Conservation (phyloP, 2,888 invertebrate species). For the Craniophora ligustri region DNA sequence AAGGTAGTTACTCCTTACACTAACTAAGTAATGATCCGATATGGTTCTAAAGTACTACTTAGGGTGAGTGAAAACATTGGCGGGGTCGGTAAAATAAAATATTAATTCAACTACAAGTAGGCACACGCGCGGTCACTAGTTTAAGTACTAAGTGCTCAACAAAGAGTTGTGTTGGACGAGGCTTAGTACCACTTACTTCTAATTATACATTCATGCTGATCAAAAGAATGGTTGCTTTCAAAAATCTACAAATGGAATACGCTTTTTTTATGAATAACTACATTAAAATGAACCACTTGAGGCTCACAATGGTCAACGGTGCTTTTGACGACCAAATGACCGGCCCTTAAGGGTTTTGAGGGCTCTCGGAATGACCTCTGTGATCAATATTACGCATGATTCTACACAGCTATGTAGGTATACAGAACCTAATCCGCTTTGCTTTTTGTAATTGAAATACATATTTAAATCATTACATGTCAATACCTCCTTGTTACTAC, state of each 20-base stretch:
- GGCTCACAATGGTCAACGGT: conserved; percentile 60
- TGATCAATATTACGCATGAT: conserved; percentile 60
- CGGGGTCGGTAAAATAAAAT: conserved; percentile 28
- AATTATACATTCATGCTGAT: conserved; percentile 58
- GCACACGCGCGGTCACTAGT: conserved; percentile 49
- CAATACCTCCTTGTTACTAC: too few species aligned
- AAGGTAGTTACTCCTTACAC: too few species aligned
- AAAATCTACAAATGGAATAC: conserved; percentile 53
- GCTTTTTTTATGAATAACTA: conserved; percentile 58
- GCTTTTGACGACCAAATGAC: conserved; percentile 72
- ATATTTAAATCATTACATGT: too few species aligned
- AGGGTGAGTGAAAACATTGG: background rate
- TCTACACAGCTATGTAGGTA: conserved; percentile 6
- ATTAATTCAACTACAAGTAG: conserved; percentile 33
- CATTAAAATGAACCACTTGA: conserved; percentile 58
- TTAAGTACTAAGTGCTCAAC: conserved; percentile 51
- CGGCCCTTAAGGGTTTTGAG: conserved; percentile 61
- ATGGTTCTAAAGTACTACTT: background rate
- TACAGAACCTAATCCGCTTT: conserved; percentile 18
- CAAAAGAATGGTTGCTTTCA: conserved; percentile 57
- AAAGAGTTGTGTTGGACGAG: conserved; percentile 41
- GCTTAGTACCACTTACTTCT: conserved; percentile 56
- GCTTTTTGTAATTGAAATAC: too few species aligned
- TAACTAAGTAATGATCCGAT: too few species aligned
- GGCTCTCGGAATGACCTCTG: conserved; percentile 63